A percentile compares a stretch with the other conserved stretches of the same genome.
These are phyloP conservation scores for Sabatieria punctata DNA, from an alignment of 2,888 invertebrate genomes.

Conservation along the genomic window DNA sequence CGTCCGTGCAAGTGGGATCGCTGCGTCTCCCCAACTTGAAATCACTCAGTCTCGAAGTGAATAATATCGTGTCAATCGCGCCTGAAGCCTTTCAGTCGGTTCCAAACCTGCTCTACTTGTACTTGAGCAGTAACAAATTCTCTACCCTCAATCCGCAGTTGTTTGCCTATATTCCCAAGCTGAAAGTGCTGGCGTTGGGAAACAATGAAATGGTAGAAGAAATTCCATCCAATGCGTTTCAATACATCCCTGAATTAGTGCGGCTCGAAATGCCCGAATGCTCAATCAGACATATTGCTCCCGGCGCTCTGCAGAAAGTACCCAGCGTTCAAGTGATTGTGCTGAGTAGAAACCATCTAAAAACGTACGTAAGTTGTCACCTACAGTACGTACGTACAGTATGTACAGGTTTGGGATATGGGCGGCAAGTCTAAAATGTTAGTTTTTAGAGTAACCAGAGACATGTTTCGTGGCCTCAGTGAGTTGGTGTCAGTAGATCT, in stretches of 20 bases:
- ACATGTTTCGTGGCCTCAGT: slow-evolving; percentile 17
- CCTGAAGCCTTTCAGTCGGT: slow-evolving; percentile 18
- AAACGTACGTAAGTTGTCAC: slow-evolving; percentile 12
- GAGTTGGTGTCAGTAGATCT: slow-evolving; percentile 18
- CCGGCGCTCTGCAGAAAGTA: slow-evolving; percentile 17
- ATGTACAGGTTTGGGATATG: no score
- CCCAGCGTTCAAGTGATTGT: slow-evolving; percentile 19
- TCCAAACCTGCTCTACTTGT: slow-evolving; percentile 22
- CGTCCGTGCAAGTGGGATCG: slow-evolving; percentile 13
- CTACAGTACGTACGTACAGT: neutral
- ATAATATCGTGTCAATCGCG: slow-evolving; percentile 16
- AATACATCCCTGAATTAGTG: slow-evolving; percentile 17
- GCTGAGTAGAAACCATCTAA: slow-evolving; percentile 19
- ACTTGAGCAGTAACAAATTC: slow-evolving; percentile 24
- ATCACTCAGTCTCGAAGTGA: slow-evolving; percentile 25
- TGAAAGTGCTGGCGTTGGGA: slow-evolving; percentile 26
- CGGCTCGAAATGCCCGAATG: slow-evolving; percentile 22
- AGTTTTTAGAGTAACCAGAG: slow-evolving; percentile 16
- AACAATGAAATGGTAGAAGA: slow-evolving; percentile 18
- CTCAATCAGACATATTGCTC: slow-evolving; percentile 16
- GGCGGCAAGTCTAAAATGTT: no score
- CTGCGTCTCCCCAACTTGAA: slow-evolving; percentile 23
- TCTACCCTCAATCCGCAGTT: slow-evolving; percentile 18
- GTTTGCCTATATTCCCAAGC: slow-evolving; percentile 17
- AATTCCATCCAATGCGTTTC: slow-evolving; percentile 11